Conservation (phyloP, 2,113 vertebrate species). For the Seriola dumerili region DNA sequence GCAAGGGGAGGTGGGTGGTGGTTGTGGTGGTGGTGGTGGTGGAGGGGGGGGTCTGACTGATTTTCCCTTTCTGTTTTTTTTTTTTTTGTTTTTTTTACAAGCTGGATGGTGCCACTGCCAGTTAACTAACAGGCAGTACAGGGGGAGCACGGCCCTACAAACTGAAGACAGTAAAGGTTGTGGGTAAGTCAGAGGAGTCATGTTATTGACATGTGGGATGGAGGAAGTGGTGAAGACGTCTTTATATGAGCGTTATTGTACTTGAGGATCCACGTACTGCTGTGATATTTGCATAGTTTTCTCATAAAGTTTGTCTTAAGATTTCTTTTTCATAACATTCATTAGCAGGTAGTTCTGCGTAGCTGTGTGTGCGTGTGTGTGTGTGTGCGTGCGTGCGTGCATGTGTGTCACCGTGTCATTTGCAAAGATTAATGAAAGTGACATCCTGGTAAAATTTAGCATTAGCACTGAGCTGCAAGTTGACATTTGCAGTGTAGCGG, state of each 20-base stretch:
- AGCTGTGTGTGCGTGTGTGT: constrained; percentile 6
- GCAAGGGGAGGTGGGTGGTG: constrained; percentile 41
- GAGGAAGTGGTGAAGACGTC: constrained; percentile 1
- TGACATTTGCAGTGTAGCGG: constrained; percentile 38
- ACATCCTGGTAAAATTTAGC: constrained; percentile 1
- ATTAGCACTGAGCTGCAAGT: background rate
- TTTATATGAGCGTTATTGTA: constrained; percentile 1
- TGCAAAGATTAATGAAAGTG: constrained; percentile 57
- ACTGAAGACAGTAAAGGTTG: constrained; percentile 33
- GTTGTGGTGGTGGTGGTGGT: constrained; percentile 33
- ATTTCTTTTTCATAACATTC: constrained; percentile 23
- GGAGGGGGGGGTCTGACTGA: constrained; percentile 22
- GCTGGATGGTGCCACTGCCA: constrained; percentile 69
- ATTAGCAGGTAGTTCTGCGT: constrained; percentile 1
- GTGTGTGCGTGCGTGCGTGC: background rate
- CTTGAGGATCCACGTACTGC: constrained; percentile 15
- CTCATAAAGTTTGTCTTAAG: background rate
- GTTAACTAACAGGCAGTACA: constrained; percentile 67
- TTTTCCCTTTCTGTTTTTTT: constrained; percentile 9
- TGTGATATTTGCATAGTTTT: constrained; percentile 14
- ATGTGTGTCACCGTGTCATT: constrained; percentile 8
- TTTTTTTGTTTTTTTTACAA: constrained; percentile 63
- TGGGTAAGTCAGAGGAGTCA: constrained; percentile 40
- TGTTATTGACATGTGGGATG: constrained; percentile 49
- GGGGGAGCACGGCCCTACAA: constrained; percentile 1